Evolutionary conservation across 2,113 vertebrate species (phyloP), one percentile per base, ranked within the genome.

Genomic region (Patagioenas fasciata): DNA sequence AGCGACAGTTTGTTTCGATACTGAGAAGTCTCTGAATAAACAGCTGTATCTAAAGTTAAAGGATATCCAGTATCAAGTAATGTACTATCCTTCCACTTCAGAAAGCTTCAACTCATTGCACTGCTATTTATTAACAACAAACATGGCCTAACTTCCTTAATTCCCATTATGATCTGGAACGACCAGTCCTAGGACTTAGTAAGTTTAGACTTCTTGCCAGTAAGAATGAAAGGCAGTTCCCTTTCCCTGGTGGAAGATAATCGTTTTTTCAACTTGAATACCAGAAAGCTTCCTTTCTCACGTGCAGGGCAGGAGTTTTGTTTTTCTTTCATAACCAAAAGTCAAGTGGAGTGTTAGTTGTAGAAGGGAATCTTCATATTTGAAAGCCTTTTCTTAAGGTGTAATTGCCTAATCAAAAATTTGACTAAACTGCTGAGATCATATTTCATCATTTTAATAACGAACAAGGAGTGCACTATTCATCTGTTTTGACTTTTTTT

Each of bases 391-490:
- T 94, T 94, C 81, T 94, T 94, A 93, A 95, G 72, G 95, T 81
- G 88, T 81, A 93, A 73, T 96, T 95, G 83, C 65, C 93, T 93
- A 97, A 91, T 75, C 44, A 95, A 95, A 95, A 93, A 82, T 81
- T 83, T 87, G 73, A 75, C 93, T 96, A 96, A 93, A 92, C 88
- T 96, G 93, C 83, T 0, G 69, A 95, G 93, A 86, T 64, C 17
- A 11, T 26, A 92, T 94, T 93, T 94, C 93, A 91, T 36, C 90
- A 88, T 86, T 96, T 97, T 96, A 93, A 75, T 54, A 93, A 61
- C 61, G 93, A 96, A 84, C 85, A 96, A 91, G 93, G 88, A 97
- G 93, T 91, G 95, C 92, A 89, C 93, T 96, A 96, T 92, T 96
- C 83, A 1, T 80, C 70, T 92, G 92, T 96, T 97, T 50, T 94